Percentiles rank a stretch among this genome's conserved stretches.
These are phyloP conservation scores for Ruditapes philippinarum DNA, from an alignment of 1,140 invertebrate species.

Conservation along the genomic window DNA sequence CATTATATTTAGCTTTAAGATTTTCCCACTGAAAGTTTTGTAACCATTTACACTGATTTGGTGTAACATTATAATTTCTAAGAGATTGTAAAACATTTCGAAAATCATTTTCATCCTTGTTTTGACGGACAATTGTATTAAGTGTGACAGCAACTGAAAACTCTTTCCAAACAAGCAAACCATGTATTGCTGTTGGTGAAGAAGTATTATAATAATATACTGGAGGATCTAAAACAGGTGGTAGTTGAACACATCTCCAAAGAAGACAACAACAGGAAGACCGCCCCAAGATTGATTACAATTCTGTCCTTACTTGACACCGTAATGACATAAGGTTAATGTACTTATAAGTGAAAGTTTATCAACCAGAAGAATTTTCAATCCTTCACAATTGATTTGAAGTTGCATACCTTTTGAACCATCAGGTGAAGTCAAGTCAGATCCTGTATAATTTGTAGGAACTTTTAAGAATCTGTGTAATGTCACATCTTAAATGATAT, in stretches of 20 bases:
- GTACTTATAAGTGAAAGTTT: constrained; percentile 49
- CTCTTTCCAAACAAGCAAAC: constrained; percentile 61
- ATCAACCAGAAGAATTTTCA: too few relatives aligned
- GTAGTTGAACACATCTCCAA: constrained; percentile 72
- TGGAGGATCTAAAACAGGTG: constrained; percentile 68
- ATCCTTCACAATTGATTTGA: too few relatives aligned
- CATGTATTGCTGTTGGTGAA: constrained; percentile 59
- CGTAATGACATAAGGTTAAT: neutral
- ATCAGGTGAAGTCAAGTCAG: constrained; percentile 60
- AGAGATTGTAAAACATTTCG: constrained; percentile 43
- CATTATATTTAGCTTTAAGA: constrained; percentile 24
- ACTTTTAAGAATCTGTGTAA: constrained; percentile 69
- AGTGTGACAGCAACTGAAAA: constrained; percentile 59
- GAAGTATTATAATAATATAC: constrained; percentile 52
- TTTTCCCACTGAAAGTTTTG: constrained; percentile 67
- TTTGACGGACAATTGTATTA: constrained; percentile 62
- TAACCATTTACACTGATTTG: constrained; percentile 45
- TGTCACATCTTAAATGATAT: constrained; percentile 64
- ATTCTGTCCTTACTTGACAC: neutral
- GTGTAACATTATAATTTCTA: constrained; percentile 33
- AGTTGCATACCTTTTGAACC: constrained; percentile 46
- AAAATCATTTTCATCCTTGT: constrained; percentile 40
- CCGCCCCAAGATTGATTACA: constrained; percentile 65
- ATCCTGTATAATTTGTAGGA: constrained; percentile 33
- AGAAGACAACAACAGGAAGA: constrained; percentile 69